Conservation (phyloP, 2,888 invertebrate genomes). For the Steinernema carpocapsae region DNA sequence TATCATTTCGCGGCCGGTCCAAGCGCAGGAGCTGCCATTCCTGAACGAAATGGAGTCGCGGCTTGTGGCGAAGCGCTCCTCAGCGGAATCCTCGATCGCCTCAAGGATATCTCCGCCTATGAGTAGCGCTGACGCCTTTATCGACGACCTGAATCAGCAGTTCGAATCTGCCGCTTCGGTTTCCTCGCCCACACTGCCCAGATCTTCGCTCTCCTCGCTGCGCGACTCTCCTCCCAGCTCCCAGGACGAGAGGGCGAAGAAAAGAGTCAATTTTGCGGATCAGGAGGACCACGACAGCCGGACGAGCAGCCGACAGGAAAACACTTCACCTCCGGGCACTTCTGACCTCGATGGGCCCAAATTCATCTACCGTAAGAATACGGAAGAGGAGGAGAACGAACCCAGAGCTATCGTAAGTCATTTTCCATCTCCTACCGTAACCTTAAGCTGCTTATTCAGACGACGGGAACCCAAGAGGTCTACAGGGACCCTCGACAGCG, state of each 20-base stretch:
- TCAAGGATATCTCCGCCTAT: conserved; percentile 16
- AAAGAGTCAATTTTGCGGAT: conserved; percentile 55
- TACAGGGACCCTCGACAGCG: conserved; percentile 77
- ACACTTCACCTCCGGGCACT: conserved; percentile 26
- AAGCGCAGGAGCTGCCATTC: conserved; percentile 37
- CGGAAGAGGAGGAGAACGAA: conserved; percentile 42
- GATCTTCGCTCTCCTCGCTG: conserved; percentile 4
- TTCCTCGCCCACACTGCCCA: conserved; percentile 7
- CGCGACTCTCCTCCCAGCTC: conserved; percentile 37
- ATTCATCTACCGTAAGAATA: conserved; percentile 23
- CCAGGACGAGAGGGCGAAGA: conserved; percentile 48
- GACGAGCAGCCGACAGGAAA: conserved; percentile 24
- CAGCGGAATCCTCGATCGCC: conserved; percentile 35
- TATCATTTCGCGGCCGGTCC: neutral
- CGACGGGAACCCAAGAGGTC: conserved; percentile 96
- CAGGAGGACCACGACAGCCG: conserved; percentile 36
- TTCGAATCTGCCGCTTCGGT: conserved; percentile 12
- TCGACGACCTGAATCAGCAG: conserved; percentile 52
- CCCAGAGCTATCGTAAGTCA: conserved; percentile 37
- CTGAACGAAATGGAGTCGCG: conserved; percentile 43
- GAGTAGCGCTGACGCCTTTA: conserved; percentile 49
- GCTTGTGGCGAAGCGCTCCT: conserved; percentile 38
- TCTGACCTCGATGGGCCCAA: conserved; percentile 17
- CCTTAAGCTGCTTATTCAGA: conserved; percentile 69
- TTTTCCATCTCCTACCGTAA: neutral